These are phyloP conservation scores for Leptinotarsa haldemani DNA, from an alignment of 2,888 invertebrate species.

Conservation along the genomic window DNA sequence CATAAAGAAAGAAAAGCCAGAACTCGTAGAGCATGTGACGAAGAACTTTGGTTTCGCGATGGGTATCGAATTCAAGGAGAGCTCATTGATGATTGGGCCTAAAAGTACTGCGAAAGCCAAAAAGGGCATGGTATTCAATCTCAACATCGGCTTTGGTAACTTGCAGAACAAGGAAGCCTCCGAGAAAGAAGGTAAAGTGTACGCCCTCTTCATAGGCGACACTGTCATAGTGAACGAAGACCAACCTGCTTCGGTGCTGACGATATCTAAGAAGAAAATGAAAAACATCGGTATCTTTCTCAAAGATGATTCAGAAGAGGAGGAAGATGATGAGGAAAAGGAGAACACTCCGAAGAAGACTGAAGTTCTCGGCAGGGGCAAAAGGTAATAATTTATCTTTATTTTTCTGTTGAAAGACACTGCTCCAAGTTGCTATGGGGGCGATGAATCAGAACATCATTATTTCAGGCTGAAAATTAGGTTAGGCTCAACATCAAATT, in stretches of 20 bases:
- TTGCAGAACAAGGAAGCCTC: slow-evolving; percentile 84
- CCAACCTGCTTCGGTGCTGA: slow-evolving; percentile 85
- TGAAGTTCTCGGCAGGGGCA: slow-evolving; percentile 80
- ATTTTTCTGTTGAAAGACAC: no score
- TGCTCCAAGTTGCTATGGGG: no score
- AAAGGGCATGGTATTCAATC: slow-evolving; percentile 97
- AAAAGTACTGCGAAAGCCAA: slow-evolving; percentile 84
- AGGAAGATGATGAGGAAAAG: slow-evolving; percentile 82
- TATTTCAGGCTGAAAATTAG: no score
- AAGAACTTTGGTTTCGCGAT: slow-evolving; percentile 97
- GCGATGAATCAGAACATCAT: no score
- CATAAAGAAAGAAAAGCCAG: slow-evolving; percentile 88
- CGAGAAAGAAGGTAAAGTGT: slow-evolving; percentile 89
- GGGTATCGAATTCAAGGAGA: slow-evolving; percentile 98
- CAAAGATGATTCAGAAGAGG: slow-evolving; percentile 89
- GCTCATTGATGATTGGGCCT: slow-evolving; percentile 89
- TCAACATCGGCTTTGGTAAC: slow-evolving; percentile 91
- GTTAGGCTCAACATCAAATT: no score
- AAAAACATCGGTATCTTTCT: slow-evolving; percentile 96
- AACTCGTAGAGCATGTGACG: slow-evolving; percentile 88
- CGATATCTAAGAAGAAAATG: slow-evolving; percentile 93
- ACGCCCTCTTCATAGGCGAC: slow-evolving; percentile 96
- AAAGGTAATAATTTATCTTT: slow-evolving; percentile 65
- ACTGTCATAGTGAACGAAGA: slow-evolving; percentile 94
- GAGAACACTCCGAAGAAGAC: slow-evolving; percentile 75